Evolutionary conservation across 2,888 invertebrate species (phyloP).

Genomic region (Gastrophysa polygoni): DNA sequence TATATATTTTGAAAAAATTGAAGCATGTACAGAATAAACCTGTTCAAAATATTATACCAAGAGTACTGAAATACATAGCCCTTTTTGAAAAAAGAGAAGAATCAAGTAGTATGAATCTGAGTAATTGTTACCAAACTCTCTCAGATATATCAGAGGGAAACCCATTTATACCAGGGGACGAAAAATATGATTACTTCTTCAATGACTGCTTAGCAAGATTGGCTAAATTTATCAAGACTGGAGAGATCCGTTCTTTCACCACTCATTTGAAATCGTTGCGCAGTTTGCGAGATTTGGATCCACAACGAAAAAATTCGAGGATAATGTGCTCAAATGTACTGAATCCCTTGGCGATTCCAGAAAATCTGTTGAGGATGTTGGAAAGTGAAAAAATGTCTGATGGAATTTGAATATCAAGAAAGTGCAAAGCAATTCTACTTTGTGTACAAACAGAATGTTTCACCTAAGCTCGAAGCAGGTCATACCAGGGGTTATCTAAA

Average conservation of each 20-base stretch:
- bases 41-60: conserved; percentile 43
- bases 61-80: conserved; percentile 53
- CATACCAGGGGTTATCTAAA: too few relatives aligned
- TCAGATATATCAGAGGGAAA: conserved; percentile 36
- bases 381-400: neutral
- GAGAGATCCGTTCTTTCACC: conserved; percentile 25
- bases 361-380: conserved; percentile 25
- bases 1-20: conserved; percentile 42
- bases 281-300: conserved; percentile 20
- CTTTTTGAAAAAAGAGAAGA: conserved; percentile 46
- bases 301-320: conserved; percentile 15
- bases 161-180: conserved; percentile 30
- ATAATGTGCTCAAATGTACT: conserved; percentile 10
- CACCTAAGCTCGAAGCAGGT: too few relatives aligned
- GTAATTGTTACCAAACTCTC: conserved; percentile 37
- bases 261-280: conserved; percentile 25
- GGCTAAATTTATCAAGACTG: conserved; percentile 31
- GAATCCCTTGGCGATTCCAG: conserved; percentile 36
- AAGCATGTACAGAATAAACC: conserved; percentile 20
- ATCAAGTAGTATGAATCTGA: conserved; percentile 41
- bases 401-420: neutral
- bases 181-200: conserved; percentile 35
- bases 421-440: too few relatives aligned
- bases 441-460: too few relatives aligned
- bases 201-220: conserved; percentile 35